Conservation (phyloP, 2,113 vertebrate genomes). For the Mobula hypostoma region DNA sequence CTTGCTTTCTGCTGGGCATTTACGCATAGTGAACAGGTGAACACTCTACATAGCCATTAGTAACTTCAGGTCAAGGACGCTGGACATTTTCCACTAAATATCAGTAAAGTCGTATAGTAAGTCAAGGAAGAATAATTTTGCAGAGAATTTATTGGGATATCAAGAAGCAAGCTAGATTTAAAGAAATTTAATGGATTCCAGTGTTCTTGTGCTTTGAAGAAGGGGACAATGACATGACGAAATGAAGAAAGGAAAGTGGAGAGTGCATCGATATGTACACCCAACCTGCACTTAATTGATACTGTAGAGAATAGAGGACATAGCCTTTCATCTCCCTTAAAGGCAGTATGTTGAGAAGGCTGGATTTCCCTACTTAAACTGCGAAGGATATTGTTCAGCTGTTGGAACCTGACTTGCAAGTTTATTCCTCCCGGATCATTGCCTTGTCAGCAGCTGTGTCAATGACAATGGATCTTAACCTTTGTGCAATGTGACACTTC, state of each 20-base stretch:
- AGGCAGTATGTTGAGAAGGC: background rate
- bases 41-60: no score
- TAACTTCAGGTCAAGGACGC: no score
- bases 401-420: background rate
- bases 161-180: background rate
- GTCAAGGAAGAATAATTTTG: background rate
- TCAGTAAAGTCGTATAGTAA: background rate
- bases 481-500: background rate
- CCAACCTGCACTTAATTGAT: background rate
- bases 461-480: background rate
- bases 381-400: background rate
- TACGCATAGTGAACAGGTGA: background rate
- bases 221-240: background rate
- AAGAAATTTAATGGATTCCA: background rate
- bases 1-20: background rate
- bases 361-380: background rate
- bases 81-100: background rate
- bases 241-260: background rate
- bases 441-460: background rate
- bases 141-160: background rate
- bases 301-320: background rate
- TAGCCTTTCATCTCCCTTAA: background rate
- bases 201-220: background rate
- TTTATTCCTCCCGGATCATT: background rate
- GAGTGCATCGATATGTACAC: background rate